A percentile compares a stretch with the other conserved stretches of the same genome.
Evolutionary conservation across 2,888 invertebrate genomes (phyloP).

Genomic region (Netelia melanura): DNA sequence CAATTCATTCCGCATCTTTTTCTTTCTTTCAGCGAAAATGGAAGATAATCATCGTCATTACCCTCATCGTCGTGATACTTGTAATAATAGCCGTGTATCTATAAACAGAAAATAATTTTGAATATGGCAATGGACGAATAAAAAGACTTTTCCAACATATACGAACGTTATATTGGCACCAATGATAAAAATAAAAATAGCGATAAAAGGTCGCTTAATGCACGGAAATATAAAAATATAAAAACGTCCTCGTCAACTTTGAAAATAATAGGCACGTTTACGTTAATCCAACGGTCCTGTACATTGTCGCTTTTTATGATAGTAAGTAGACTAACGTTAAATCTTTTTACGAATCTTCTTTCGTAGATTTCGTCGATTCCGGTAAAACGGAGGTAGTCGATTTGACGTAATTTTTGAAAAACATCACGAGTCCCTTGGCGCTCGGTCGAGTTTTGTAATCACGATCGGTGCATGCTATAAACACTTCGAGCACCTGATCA

Average conservation of each 20-base stretch:
- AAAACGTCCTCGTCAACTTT: not conserved
- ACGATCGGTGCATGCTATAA: conserved; percentile 90
- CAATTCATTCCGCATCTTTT: conserved; percentile 23
- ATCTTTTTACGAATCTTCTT: not conserved
- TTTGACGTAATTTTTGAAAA: conserved; percentile 83
- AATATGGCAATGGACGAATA: conserved; percentile 28
- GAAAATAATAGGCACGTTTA: not conserved
- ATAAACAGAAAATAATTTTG: conserved; percentile 69
- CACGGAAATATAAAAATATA: not conserved
- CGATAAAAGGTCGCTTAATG: not conserved
- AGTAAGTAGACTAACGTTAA: not conserved
- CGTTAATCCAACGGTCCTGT: not conserved
- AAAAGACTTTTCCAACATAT: not conserved
- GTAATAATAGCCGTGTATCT: conserved; percentile 78
- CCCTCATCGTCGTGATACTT: conserved; percentile 79
- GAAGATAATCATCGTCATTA: conserved; percentile 79
- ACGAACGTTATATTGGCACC: not conserved
- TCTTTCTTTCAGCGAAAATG: conserved; percentile 84
- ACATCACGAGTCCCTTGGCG: conserved; percentile 86
- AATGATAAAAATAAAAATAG: conserved; percentile 5
- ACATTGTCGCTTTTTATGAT: not conserved
- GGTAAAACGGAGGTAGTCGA: conserved; percentile 10
- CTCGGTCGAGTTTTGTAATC: conserved; percentile 87
- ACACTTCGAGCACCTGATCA: conserved; percentile 88
- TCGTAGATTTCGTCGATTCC: conserved; percentile 21